A percentile compares a stretch with the other conserved stretches of the same genome.
Conservation (phyloP, 2,888 invertebrate species). For the Lasioglossum morio region DNA sequence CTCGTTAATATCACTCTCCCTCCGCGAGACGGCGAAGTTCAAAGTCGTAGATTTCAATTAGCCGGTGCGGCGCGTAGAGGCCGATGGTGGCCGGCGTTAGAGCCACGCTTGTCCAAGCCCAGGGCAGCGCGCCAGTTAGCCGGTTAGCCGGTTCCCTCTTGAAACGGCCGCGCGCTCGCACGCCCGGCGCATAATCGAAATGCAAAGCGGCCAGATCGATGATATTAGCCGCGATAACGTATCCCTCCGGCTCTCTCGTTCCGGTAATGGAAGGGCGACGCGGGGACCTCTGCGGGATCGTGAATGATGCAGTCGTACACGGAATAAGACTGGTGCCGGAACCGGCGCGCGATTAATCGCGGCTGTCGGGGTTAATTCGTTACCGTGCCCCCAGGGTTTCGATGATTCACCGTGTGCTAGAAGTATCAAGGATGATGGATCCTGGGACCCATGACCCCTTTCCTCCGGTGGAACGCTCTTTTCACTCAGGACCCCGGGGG, state of each 20-base stretch:
- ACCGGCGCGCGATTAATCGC: constrained; percentile 61
- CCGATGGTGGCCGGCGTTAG: constrained; percentile 23
- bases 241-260: constrained; percentile 52
- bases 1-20: constrained; percentile 59
- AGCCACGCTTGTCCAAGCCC: not conserved
- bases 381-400: constrained; percentile 16
- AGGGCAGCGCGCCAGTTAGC: constrained; percentile 10
- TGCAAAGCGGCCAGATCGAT: constrained; percentile 70
- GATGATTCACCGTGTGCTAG: constrained; percentile 7
- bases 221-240: constrained; percentile 71
- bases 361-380: constrained; percentile 53
- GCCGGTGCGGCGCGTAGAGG: constrained; percentile 27
- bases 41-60: constrained; percentile 83
- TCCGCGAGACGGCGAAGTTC: constrained; percentile 69
- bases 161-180: not conserved
- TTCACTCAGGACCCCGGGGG: not conserved
- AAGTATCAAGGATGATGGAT: not conserved
- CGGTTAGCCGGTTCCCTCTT: constrained; percentile 16
- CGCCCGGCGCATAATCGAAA: constrained; percentile 65
- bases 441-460: not conserved
- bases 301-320: constrained; percentile 65
- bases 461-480: not conserved
- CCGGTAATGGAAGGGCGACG: constrained; percentile 59
- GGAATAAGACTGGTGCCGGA: constrained; percentile 55
- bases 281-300: constrained; percentile 23